phyloP scores from a whole-genome alignment of 1,140 invertebrate genomes.

The Eurytemora carolleeae region DNA sequence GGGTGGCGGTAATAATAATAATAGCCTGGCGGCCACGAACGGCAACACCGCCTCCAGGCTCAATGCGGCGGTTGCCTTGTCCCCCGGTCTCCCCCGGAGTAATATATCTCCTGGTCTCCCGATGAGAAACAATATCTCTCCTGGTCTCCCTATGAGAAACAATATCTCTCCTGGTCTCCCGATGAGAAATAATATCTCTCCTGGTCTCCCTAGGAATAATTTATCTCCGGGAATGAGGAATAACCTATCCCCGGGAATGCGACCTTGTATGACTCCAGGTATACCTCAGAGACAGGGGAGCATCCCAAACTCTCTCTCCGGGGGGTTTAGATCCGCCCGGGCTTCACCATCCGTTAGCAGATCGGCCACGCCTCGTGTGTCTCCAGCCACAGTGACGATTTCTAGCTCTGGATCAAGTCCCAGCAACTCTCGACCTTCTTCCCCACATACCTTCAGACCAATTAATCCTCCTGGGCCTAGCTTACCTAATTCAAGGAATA shows the following conservation, averaged over 20 bases:
- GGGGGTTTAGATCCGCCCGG: constrained; percentile 15
- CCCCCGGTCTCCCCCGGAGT: not conserved
- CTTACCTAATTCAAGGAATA: not conserved
- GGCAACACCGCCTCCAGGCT: not conserved
- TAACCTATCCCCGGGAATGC: not conserved
- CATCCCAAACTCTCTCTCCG: not conserved
- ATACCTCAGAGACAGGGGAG: not conserved
- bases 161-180: not conserved
- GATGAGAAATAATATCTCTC: not conserved
- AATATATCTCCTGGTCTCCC: not conserved
- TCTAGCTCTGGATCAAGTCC: constrained; percentile 23
- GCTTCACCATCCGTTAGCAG: constrained; percentile 14
- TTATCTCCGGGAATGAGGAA: not conserved
- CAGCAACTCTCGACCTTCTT: constrained; percentile 19
- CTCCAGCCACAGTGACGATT: constrained; percentile 5
- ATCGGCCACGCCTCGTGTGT: constrained; percentile 15
- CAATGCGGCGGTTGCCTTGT: not conserved
- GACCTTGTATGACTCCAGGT: not conserved
- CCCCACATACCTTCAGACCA: constrained; percentile 15
- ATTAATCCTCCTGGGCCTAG: not conserved
- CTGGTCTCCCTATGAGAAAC: not conserved
- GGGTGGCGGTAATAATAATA: constrained; percentile 13
- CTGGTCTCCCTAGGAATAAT: not conserved
- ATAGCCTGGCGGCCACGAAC: constrained; percentile 1
- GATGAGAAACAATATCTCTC: not conserved